Conservation (phyloP, 2,113 vertebrate species). For the Prinia subflava region DNA sequence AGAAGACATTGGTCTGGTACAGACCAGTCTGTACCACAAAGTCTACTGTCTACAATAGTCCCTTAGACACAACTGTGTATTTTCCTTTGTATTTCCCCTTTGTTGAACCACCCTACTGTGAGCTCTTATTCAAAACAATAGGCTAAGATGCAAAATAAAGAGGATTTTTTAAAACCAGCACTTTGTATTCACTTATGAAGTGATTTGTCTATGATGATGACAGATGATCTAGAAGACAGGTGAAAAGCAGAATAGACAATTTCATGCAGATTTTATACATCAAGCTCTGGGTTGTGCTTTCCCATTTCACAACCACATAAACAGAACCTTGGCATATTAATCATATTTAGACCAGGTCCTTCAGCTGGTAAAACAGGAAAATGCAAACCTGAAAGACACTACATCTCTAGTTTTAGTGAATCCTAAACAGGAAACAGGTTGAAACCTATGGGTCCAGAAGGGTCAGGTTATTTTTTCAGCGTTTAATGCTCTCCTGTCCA, state of each 20-base stretch:
- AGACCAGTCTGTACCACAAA: not conserved
- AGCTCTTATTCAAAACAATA: not conserved
- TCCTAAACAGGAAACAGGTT: not conserved
- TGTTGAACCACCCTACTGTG: not conserved
- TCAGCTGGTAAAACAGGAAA: not conserved
- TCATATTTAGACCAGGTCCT: not conserved
- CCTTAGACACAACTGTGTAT: fast-evolving
- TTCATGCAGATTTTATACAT: not conserved
- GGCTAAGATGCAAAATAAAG: not conserved
- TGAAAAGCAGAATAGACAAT: not conserved
- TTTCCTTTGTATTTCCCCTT: not conserved
- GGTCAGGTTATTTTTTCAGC: not conserved
- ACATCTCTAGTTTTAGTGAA: not conserved
- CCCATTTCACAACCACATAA: not conserved
- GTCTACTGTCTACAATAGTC: not conserved
- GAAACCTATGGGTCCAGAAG: not conserved
- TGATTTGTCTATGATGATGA: not conserved
- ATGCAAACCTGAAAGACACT: not conserved
- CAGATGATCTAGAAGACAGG: not conserved
- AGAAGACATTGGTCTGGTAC: too few relatives aligned
- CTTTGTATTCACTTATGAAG: not conserved
- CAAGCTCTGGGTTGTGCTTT: not conserved
- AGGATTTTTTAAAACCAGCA: not conserved
- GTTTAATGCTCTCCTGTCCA: not conserved
- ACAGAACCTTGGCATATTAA: not conserved